These are phyloP conservation scores for Popillia japonica DNA, from an alignment of 1,140 invertebrate species.

Conservation along the genomic window DNA sequence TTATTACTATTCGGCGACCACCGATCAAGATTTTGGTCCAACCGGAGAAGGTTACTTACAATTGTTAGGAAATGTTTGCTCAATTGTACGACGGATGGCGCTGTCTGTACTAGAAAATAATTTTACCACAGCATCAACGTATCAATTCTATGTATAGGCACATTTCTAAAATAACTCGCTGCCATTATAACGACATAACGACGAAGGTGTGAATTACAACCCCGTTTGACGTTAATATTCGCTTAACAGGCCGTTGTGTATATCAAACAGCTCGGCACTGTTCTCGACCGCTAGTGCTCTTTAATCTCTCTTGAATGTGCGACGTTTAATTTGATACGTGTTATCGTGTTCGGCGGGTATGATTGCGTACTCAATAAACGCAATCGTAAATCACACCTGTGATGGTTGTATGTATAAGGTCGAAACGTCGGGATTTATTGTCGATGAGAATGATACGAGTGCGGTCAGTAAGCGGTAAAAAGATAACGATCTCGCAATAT, in stretches of 20 bases:
- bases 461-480: constrained; percentile 9
- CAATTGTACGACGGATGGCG: too few species aligned
- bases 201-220: background rate
- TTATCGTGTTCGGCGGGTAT: background rate
- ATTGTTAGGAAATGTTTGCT: too few species aligned
- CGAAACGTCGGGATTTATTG: background rate
- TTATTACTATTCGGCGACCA: too few species aligned
- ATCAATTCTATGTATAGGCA: too few species aligned
- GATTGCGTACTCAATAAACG: background rate
- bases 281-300: background rate
- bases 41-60: too few species aligned
- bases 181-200: background rate
- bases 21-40: too few species aligned
- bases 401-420: background rate
- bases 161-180: too few species aligned
- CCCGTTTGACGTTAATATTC: background rate
- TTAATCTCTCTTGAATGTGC: background rate
- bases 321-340: background rate
- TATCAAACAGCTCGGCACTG: background rate
- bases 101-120: too few species aligned
- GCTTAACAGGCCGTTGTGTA: background rate
- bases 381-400: background rate
- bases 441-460: background rate
- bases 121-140: too few species aligned
- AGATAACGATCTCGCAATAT: background rate